Percentiles rank a stretch among this genome's conserved stretches.
phyloP scores from a whole-genome alignment of 2,888 invertebrate genomes.

The Subacronicta megacephala region DNA sequence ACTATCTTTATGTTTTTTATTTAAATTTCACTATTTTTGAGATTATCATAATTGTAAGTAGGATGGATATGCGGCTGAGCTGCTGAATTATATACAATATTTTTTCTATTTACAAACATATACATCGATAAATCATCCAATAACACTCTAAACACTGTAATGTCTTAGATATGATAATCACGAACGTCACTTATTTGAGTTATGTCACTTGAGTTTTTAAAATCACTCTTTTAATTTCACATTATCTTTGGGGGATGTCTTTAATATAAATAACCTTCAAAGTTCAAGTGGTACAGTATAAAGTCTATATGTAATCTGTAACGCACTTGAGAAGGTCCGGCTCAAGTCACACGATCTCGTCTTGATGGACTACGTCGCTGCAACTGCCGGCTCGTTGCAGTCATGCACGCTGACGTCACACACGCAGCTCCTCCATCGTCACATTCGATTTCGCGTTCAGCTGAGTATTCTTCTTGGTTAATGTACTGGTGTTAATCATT shows the following conservation, averaged over 20 bases:
- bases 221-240: slow-evolving; percentile 49
- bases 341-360: slow-evolving; percentile 88
- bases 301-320: slow-evolving; percentile 80
- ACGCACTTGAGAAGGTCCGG: slow-evolving; percentile 88
- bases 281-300: slow-evolving; percentile 58
- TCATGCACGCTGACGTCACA: slow-evolving; percentile 93
- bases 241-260: slow-evolving; percentile 33
- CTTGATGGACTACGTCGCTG: slow-evolving; percentile 86
- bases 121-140: slow-evolving; percentile 68
- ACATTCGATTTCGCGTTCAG: slow-evolving; percentile 90
- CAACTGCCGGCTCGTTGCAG: slow-evolving; percentile 89
- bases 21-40: slow-evolving; percentile 63
- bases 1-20: slow-evolving; percentile 56
- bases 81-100: slow-evolving; percentile 72
- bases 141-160: slow-evolving; percentile 54
- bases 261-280: slow-evolving; percentile 57
- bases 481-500: slow-evolving; percentile 93
- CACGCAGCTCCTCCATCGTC: slow-evolving; percentile 94
- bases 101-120: slow-evolving; percentile 75
- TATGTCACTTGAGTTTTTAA: slow-evolving; percentile 40
- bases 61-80: slow-evolving; percentile 87
- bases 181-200: slow-evolving; percentile 47
- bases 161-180: slow-evolving; percentile 65
- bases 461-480: slow-evolving; percentile 94
- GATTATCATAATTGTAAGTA: slow-evolving; percentile 74